Evolutionary conservation across 2,113 vertebrate genomes (phyloP), one percentile per base, ranked within the genome.

Genomic region (Brachypodius melanocephalos): DNA sequence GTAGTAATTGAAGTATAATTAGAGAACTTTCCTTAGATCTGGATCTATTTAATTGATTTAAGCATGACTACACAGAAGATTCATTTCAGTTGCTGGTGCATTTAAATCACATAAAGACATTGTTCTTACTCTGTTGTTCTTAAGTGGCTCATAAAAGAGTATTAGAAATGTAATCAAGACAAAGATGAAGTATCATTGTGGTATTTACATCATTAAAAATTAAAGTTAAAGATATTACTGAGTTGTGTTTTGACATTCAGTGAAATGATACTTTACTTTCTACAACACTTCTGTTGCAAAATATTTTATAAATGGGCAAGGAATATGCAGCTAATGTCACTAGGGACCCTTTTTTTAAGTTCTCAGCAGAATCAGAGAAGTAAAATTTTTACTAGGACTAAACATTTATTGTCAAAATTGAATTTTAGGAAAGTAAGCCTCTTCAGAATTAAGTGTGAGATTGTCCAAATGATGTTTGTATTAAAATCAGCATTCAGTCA

Each of bases 1-100:
- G 11, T 83, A 85, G 81, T 88, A 92, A 91, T 28, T 94, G 63
- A 87, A 93, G 71, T 72, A 66, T 92, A 92, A 97, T 94, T 95
- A 85, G 36, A 80, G 63, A 92, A 81, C 54, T 93, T 93, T 65
- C 42, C 46, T 93, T 54, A 78, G 85, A 85, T 95, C 87, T 88
- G 46, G 48, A 84, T 95, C 78, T 95, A 62, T 95, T 95, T 95
- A 95, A 96, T 95, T 85, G 63, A 94, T 96, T 96, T 82, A 83
- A 93, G 68, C 75, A 49, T 66, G 57, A 76, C 55, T 93, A 55
- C 62, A 86, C 25, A 34, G 69, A 94, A 89, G 38, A 85, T 72
- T 91, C 32, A 66, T 87, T 91, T 82, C 58, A 82, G 71, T 85
- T 85, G n/a, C 48, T 78, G 48, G 34, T 79, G 59, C 5, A 80